phyloP scores from a whole-genome alignment of 2,888 invertebrate genomes.

The Tenthredo mesomela region DNA sequence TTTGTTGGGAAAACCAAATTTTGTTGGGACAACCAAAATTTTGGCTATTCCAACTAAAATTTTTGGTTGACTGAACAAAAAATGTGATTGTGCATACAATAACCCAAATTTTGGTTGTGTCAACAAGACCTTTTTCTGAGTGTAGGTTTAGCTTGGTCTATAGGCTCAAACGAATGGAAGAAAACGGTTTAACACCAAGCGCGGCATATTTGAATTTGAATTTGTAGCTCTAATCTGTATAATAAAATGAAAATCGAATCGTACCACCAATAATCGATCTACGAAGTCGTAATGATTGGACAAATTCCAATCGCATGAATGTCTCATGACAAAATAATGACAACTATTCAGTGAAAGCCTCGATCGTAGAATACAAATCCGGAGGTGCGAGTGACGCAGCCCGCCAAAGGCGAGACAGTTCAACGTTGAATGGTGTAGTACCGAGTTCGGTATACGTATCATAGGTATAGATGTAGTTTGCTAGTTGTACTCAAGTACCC shows the following conservation, averaged over 20 bases:
- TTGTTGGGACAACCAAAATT: too few species aligned
- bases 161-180: neutral
- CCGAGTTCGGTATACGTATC: neutral
- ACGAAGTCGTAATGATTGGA: neutral
- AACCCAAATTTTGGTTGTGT: too few species aligned
- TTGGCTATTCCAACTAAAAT: too few species aligned
- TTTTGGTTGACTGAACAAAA: too few species aligned
- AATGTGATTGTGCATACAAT: too few species aligned
- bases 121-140: too few species aligned
- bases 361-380: conserved; percentile 45
- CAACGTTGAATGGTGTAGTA: neutral
- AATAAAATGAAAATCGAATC: neutral
- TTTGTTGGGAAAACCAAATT: too few species aligned
- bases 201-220: neutral
- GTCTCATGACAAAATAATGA: conserved; percentile 18
- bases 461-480: neutral
- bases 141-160: too few species aligned
- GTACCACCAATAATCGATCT: neutral
- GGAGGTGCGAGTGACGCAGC: neutral
- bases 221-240: neutral
- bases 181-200: neutral
- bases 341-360: conserved; percentile 30
- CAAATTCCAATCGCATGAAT: conserved; percentile 36
- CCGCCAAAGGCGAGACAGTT: conserved; percentile 14
- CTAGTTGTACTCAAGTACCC: neutral